Percentiles rank a stretch among this genome's conserved stretches.
Conservation (phyloP, 30 jellyfish, hydroid and myxozoan genomes). For the Aurelia coerulea region DNA sequence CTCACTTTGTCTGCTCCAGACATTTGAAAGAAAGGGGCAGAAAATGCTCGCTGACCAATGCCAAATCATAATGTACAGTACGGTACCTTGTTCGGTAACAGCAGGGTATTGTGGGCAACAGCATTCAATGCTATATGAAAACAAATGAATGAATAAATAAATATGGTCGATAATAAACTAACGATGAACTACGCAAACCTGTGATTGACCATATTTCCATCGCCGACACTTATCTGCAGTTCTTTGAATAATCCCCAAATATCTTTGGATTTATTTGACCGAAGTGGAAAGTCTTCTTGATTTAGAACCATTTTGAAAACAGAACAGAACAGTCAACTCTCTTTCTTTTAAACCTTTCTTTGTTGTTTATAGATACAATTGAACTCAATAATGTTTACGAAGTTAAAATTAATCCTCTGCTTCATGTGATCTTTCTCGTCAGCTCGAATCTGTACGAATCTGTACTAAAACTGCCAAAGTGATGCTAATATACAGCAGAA, state of each 20-base stretch:
- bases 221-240: constrained; percentile 46
- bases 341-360: constrained; percentile 10
- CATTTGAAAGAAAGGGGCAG: too few species aligned
- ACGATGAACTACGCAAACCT: constrained; percentile 8
- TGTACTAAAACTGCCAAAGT: background rate
- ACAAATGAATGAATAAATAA: background rate
- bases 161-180: background rate
- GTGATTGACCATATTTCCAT: constrained; percentile 52
- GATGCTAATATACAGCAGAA: background rate
- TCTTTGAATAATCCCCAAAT: constrained; percentile 59
- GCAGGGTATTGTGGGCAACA: too few species aligned
- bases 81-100: too few species aligned
- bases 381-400: constrained; percentile 28
- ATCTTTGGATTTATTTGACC: constrained; percentile 28
- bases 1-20: too few species aligned
- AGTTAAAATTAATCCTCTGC: constrained; percentile 1
- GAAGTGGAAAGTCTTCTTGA: constrained; percentile 24
- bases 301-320: constrained; percentile 54
- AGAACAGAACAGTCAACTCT: background rate
- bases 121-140: too few species aligned
- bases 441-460: background rate
- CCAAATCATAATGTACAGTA: too few species aligned
- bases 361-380: constrained; percentile 50
- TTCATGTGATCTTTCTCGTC: background rate
- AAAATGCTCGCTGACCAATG: too few species aligned